Evolutionary conservation across 2,888 invertebrate genomes (phyloP).

Genomic region (Iselma pallidipennis): DNA sequence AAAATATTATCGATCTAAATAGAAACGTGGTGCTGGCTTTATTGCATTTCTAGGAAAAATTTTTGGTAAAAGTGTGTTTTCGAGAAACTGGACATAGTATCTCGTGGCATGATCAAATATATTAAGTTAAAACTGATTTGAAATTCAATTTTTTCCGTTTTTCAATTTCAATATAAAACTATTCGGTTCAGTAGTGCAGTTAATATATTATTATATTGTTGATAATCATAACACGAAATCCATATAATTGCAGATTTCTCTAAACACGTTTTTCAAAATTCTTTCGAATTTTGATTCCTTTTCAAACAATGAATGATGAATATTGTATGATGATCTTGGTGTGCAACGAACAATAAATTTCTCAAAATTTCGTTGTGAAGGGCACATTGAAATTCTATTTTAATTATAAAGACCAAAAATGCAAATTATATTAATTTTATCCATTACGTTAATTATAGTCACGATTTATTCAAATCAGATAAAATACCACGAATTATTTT

Average conservation of each 20-base stretch:
- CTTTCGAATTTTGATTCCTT: not conserved
- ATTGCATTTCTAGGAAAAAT: not conserved
- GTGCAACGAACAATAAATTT: not conserved
- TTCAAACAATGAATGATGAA: not conserved
- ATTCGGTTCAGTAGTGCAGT: too few relatives aligned
- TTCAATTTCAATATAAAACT: too few relatives aligned
- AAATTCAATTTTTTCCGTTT: too few relatives aligned
- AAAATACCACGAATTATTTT: too few relatives aligned
- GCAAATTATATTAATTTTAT: not conserved
- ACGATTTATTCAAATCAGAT: too few relatives aligned
- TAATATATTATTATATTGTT: not conserved
- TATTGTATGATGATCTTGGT: not conserved
- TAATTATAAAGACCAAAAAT: not conserved
- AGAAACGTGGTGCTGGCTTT: not conserved
- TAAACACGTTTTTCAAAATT: not conserved
- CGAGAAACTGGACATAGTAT: too few relatives aligned
- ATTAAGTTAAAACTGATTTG: too few relatives aligned
- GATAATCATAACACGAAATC: not conserved
- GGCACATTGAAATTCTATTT: not conserved
- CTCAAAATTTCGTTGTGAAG: not conserved
- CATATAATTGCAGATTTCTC: not conserved
- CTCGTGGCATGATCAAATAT: too few relatives aligned
- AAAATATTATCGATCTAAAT: conserved; percentile 16
- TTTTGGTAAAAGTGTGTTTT: too few relatives aligned
- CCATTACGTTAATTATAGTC: not conserved